phyloP scores from a whole-genome alignment of 2,797 vertebrate species.

The Hafferia zeledoni region DNA sequence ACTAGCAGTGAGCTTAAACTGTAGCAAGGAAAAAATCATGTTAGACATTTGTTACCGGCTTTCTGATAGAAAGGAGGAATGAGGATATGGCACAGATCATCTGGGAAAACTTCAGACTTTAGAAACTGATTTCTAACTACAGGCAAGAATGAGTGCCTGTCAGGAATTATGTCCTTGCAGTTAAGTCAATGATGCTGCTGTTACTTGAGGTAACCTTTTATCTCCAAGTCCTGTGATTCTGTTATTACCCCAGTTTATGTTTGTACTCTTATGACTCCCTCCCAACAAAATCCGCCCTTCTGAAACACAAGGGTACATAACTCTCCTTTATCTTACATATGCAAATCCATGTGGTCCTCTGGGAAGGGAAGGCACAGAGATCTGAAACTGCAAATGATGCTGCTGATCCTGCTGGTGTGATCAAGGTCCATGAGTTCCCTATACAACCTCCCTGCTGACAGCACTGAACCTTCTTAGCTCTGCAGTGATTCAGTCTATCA shows the following conservation, averaged over 20 bases:
- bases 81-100: not conserved
- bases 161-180: not conserved
- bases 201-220: not conserved
- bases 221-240: not conserved
- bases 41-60: not conserved
- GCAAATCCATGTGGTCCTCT: fast-evolving
- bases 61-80: not conserved
- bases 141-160: not conserved
- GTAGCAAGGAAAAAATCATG: not conserved
- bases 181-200: fast-evolving
- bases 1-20: not conserved
- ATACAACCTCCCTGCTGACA: not conserved
- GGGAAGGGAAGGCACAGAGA: not conserved
- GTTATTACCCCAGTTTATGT: not conserved
- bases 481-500: not conserved
- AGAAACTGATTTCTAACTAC: not conserved
- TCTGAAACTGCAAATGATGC: not conserved
- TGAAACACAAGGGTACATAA: not conserved
- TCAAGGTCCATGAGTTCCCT: not conserved
- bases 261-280: not conserved
- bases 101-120: not conserved
- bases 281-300: not conserved
- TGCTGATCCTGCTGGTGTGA: not conserved
- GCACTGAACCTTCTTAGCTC: not conserved
- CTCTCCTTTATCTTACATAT: not conserved